Percentiles rank a stretch among this genome's conserved stretches.
Conservation (phyloP, 1,140 invertebrate species). For the Asbolus verrucosus region DNA sequence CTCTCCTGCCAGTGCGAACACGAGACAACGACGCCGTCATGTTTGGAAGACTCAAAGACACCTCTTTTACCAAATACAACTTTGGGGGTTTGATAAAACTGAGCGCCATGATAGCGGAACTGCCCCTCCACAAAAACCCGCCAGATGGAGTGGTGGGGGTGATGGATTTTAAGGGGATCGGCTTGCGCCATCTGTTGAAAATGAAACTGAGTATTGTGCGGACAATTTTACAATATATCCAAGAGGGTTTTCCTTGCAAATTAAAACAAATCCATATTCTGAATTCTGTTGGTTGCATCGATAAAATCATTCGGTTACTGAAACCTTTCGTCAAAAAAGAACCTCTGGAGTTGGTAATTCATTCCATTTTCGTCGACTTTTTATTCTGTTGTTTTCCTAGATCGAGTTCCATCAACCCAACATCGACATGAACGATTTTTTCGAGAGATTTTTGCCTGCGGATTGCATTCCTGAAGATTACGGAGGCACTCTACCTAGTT, state of each 20-base stretch:
- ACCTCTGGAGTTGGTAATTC: constrained; percentile 69
- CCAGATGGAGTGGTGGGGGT: constrained; percentile 69
- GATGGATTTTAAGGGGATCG: constrained; percentile 72
- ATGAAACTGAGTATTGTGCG: constrained; percentile 64
- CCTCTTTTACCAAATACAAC: constrained; percentile 70
- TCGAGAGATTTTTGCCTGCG: constrained; percentile 63
- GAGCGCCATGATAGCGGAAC: constrained; percentile 71
- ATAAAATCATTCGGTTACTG: constrained; percentile 71
- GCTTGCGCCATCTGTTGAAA: constrained; percentile 69
- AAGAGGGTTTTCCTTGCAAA: constrained; percentile 70
- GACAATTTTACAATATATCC: constrained; percentile 65
- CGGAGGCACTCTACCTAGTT: constrained; percentile 64
- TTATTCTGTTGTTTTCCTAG: constrained; percentile 54
- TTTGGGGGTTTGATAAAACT: constrained; percentile 72
- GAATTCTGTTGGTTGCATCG: constrained; percentile 73
- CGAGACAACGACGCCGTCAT: constrained; percentile 72
- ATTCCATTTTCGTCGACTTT: background rate
- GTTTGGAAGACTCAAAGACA: constrained; percentile 70
- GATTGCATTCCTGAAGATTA: constrained; percentile 66
- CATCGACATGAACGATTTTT: constrained; percentile 65
- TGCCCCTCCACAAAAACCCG: constrained; percentile 54
- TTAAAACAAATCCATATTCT: constrained; percentile 73
- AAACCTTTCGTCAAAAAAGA: constrained; percentile 75
- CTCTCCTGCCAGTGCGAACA: constrained; percentile 69
- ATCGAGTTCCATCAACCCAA: constrained; percentile 64